These are phyloP conservation scores for Melanotaenia trifasciata DNA, from an alignment of 2,797 vertebrate species.

Conservation along the genomic window DNA sequence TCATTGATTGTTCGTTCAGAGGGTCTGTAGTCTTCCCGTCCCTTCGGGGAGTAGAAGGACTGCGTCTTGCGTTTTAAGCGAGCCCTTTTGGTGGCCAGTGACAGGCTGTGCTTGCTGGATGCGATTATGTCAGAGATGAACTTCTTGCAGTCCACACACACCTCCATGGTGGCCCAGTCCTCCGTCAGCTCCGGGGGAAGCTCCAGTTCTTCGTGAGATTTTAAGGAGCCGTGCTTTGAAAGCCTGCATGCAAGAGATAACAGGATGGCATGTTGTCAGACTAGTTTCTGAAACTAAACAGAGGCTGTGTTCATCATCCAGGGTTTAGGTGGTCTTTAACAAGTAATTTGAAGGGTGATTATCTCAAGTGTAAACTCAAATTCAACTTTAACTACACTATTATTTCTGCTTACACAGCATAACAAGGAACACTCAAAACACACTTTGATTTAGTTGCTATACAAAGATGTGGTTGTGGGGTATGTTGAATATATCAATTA, in stretches of 20 bases:
- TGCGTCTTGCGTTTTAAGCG: constrained; percentile 97
- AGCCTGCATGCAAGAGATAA: constrained; percentile 73
- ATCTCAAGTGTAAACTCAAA: neutral
- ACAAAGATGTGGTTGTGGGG: no score
- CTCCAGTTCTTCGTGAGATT: constrained; percentile 89
- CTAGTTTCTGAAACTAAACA: no score
- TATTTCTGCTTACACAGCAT: no score
- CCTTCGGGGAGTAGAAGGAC: constrained; percentile 92
- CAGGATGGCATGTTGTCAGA: neutral
- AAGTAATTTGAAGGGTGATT: neutral
- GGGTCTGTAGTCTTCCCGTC: constrained; percentile 89
- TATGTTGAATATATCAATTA: no score
- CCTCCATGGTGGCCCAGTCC: constrained; percentile 99
- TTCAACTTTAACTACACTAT: neutral
- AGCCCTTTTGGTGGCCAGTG: constrained; percentile 94
- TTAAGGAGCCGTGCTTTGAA: constrained; percentile 90
- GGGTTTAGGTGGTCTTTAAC: neutral
- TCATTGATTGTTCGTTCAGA: constrained; percentile 97
- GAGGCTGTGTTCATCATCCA: neutral
- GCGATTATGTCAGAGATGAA: constrained; percentile 97
- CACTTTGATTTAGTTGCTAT: no score
- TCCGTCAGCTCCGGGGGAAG: constrained; percentile 94
- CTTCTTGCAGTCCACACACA: constrained; percentile 99
- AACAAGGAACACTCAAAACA: no score
- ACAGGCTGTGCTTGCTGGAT: constrained; percentile 95